Evolutionary conservation across 2,888 invertebrate genomes (phyloP), one percentile per base, ranked within the genome.

Genomic region (Melanotus villosus): DNA sequence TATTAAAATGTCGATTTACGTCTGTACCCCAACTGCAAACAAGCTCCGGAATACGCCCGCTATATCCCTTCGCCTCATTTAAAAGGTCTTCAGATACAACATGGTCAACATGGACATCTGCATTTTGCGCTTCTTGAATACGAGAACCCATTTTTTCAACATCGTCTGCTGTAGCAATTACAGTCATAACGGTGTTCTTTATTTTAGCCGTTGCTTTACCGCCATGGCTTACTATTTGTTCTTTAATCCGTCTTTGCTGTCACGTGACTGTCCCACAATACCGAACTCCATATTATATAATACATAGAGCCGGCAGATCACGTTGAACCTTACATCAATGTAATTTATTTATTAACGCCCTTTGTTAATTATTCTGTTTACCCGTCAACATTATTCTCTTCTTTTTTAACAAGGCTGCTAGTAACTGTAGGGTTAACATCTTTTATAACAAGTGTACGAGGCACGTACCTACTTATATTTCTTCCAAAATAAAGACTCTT

Each of bases 11-110:
- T 26, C 6, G 54, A 87, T 88, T 88, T 85, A 92, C 92, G 82
- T 95, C 93, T 16, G 91, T 89, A 10, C 96, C 96, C 97, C 97
- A 97, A 59, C 90, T 86, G 23, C 93, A 92, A 73, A 96, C 90
- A 3, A 92, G 85, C 67, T 89, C 88, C 1, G 93, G 84, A 38
- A 91, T 88, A 19, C 89, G 86, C 0, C 91, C 89, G 0, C 88
- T 87, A 75, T 91, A 89, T 19, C 87, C 85, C 59, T 89, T 85
- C 14, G 89, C 90, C 70, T 90, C 88, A 68, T 93, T 91, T 0
- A 97, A 80, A 81, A 93, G 95, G 43, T 90, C 90, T 76, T 91
- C 90, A 6, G 93, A 90, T 1, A 98, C n/a, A n/a, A n/a, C n/a
- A n/a, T n/a, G n/a, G n/a, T n/a, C 90, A 1, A 98, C 92, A 83